Evolutionary conservation across 2,113 vertebrate species (phyloP).

Genomic region (Muscicapa adusta): DNA sequence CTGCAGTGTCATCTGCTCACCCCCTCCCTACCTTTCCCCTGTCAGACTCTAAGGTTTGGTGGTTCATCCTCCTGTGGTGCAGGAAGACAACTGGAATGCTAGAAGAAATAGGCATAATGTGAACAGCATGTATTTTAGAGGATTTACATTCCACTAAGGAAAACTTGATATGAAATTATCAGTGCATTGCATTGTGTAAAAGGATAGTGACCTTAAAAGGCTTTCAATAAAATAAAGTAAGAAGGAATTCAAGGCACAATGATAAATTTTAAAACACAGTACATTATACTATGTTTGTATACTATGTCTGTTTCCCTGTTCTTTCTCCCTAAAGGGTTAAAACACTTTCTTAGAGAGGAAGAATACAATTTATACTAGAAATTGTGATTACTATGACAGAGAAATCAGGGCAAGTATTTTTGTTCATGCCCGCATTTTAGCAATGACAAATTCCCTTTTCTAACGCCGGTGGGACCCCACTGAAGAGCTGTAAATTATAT

Average conservation of each 20-base stretch:
- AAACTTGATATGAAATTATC: not conserved
- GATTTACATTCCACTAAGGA: not conserved
- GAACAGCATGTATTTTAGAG: not conserved
- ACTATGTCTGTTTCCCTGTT: not conserved
- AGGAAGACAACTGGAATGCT: not conserved
- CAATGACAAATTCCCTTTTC: not conserved
- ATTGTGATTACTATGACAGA: not conserved
- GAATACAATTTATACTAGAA: not conserved
- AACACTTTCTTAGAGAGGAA: not conserved
- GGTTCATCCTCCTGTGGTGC: fast-evolving
- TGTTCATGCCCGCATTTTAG: not conserved
- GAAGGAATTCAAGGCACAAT: not conserved
- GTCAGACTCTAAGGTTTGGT: not conserved
- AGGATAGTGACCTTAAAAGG: not conserved
- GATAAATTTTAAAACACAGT: not conserved
- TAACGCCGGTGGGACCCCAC: fast-evolving
- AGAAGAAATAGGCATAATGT: not conserved
- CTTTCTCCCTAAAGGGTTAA: not conserved
- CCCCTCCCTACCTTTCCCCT: not conserved
- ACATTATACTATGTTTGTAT: not conserved
- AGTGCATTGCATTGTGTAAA: not conserved
- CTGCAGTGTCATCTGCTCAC: fast-evolving
- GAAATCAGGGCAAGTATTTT: slow-evolving; percentile 46
- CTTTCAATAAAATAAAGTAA: not conserved
- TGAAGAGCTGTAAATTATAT: not conserved